A percentile compares a stretch with the other conserved stretches of the same genome.
phyloP scores from a whole-genome alignment of 2,113 vertebrate species.

The Periophthalmus modestus region DNA sequence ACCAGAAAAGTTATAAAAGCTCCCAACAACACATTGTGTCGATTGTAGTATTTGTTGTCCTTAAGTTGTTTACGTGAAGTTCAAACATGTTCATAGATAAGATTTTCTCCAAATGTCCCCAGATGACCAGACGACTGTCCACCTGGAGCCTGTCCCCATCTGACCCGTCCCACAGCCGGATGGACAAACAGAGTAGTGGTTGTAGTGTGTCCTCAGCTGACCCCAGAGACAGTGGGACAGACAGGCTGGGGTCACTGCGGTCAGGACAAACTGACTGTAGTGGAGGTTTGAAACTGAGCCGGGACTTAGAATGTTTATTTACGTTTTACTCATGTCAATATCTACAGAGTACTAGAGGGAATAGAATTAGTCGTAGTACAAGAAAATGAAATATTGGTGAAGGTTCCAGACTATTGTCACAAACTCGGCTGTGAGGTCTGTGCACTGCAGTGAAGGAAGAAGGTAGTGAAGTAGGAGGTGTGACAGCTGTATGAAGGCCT shows the following conservation, averaged over 20 bases:
- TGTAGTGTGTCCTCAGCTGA: slow-evolving; percentile 16
- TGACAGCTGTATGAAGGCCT: too few relatives aligned
- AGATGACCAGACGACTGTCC: slow-evolving; percentile 44
- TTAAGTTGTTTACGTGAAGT: slow-evolving; percentile 17
- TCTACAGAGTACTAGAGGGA: neutral
- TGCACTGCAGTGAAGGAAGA: neutral
- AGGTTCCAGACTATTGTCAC: too few relatives aligned
- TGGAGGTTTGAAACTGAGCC: neutral
- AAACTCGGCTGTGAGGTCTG: slow-evolving; percentile 1
- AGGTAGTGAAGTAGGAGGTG: too few relatives aligned
- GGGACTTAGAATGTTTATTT: slow-evolving; percentile 5
- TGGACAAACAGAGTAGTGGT: slow-evolving; percentile 22
- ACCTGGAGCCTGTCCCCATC: slow-evolving; percentile 37
- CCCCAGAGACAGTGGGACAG: neutral
- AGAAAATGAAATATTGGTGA: neutral
- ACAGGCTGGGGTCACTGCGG: neutral
- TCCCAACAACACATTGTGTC: neutral
- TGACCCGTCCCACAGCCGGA: slow-evolving; percentile 25
- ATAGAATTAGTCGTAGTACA: neutral
- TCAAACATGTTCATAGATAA: slow-evolving; percentile 28
- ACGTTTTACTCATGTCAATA: neutral
- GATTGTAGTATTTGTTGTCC: slow-evolving; percentile 6
- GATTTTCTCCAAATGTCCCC: slow-evolving; percentile 32
- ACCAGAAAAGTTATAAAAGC: neutral
- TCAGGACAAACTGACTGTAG: slow-evolving; percentile 28